phyloP scores from a whole-genome alignment of 2,888 invertebrate species.

The Sialis fuliginosa region DNA sequence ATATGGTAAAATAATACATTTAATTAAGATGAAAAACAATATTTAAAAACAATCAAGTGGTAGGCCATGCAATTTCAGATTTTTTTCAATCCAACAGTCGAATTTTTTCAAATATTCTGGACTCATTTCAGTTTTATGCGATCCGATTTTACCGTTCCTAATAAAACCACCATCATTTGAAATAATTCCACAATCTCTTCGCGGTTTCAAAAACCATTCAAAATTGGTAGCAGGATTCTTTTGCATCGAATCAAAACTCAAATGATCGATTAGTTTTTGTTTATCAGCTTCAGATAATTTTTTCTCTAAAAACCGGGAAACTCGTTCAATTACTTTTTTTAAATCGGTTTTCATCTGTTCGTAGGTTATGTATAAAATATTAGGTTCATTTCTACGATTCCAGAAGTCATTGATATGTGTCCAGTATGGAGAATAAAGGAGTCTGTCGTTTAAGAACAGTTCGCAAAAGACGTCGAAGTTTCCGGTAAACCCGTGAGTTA shows the following conservation, averaged over 20 bases:
- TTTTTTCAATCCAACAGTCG: too few relatives aligned
- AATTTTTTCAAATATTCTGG: too few relatives aligned
- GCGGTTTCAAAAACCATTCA: conserved; percentile 8
- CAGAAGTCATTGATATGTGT: conserved; percentile 15
- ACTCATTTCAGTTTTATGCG: too few relatives aligned
- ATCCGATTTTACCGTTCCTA: too few relatives aligned
- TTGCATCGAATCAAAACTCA: conserved; percentile 33
- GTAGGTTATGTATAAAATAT: conserved; percentile 17
- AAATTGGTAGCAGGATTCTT: conserved; percentile 28
- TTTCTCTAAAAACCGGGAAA: conserved; percentile 25
- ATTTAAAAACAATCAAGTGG: too few relatives aligned
- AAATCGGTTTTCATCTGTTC: conserved; percentile 25
- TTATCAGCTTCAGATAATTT: conserved; percentile 19
- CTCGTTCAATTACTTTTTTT: conserved; percentile 21
- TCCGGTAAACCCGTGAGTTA: conserved; percentile 11
- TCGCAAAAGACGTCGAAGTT: conserved; percentile 11
- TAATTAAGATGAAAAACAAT: too few relatives aligned
- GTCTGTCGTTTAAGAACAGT: conserved; percentile 14
- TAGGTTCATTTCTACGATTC: conserved; percentile 11
- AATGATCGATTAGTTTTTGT: conserved; percentile 23
- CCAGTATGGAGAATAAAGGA: conserved; percentile 18
- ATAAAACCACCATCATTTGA: too few relatives aligned
- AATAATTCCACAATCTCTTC: too few relatives aligned
- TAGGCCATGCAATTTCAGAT: too few relatives aligned
- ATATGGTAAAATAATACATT: too few relatives aligned